Base-by-base conservation (phyloP, 2,113 vertebrate species). In the Brachypodius melanocephalos region DNA sequence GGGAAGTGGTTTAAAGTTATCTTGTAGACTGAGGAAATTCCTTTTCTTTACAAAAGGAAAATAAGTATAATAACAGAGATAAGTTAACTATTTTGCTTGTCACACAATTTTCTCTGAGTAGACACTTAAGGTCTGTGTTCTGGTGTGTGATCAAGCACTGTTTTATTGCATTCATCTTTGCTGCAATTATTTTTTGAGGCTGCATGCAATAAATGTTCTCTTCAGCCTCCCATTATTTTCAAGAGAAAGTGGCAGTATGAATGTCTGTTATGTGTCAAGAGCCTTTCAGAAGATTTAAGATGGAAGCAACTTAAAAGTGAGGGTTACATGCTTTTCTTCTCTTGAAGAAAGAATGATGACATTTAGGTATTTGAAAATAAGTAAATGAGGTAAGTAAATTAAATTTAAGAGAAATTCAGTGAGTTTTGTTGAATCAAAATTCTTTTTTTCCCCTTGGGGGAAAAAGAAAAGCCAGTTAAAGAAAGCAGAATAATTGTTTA, bases 371-470 rank as follows among this genome's bases (percentile, higher is more conserved):
- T 42, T 74, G 46, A 78, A 78, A 88, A 58, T 45, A 74, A 73
- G 25, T 28, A 85, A 85, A 76, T 34, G 3, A 68, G 40, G 32
- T 72, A 86, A 58, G 18, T 83, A 76, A 67, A 81, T 55, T 24
- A 59, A 83, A 89, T 67, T 49, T 76, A 65, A 61, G 29, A 21
- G 59, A 55, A 81, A 67, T 67, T 54, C 36, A 67, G 17, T 75
- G 45, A 57, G 52, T 68, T 68, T 85, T 4, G 34, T 66, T 72
- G 45, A 43, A 52, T 52, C 3, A 28, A 67, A 79, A 72, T 51
- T 66, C 1, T 38, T 62, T 17, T 76, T 80, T 45, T 12, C 0
- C 7, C 7, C 3, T 20, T 43, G 5, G 9, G 4, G 5, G 5
- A 52, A 25, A 77, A 38, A 71, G 5, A 54, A 34, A 46, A 32